A percentile compares a stretch with the other conserved stretches of the same genome.
Evolutionary conservation across 92 coral and sea anemone genomes (phyloP).

Genomic region (Parazoanthus atlanticus): DNA sequence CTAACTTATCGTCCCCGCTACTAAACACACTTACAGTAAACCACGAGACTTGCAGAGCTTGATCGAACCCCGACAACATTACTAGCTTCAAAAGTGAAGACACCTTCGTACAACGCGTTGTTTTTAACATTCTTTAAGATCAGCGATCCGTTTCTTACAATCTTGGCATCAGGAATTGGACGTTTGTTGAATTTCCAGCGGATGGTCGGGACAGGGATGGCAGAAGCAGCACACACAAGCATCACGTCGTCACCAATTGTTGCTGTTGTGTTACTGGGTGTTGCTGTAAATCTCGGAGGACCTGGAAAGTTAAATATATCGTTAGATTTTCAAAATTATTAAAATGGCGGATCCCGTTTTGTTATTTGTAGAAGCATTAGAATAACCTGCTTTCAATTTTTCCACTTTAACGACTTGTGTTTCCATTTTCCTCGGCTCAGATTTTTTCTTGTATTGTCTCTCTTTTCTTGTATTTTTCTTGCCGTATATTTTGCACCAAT

Average conservation of each 20-base stretch:
- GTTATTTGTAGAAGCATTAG: background rate
- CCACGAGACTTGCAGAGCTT: background rate
- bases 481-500: too few relatives aligned
- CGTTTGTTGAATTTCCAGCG: background rate
- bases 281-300: background rate
- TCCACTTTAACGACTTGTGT: too few relatives aligned
- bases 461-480: too few relatives aligned
- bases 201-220: background rate
- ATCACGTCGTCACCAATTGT: slow-evolving; percentile 7
- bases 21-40: background rate
- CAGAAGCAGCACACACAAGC: background rate
- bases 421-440: too few relatives aligned
- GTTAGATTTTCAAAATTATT: background rate
- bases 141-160: background rate
- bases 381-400: background rate
- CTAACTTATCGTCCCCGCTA: background rate
- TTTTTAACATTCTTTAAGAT: background rate
- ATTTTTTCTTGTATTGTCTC: too few relatives aligned
- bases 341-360: too few relatives aligned
- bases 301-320: background rate
- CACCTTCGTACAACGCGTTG: background rate
- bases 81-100: background rate
- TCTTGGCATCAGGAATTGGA: background rate
- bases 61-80: background rate
- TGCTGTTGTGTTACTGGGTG: background rate